Conservation (phyloP, 2,888 invertebrate genomes). For the Lysandra coridon region DNA sequence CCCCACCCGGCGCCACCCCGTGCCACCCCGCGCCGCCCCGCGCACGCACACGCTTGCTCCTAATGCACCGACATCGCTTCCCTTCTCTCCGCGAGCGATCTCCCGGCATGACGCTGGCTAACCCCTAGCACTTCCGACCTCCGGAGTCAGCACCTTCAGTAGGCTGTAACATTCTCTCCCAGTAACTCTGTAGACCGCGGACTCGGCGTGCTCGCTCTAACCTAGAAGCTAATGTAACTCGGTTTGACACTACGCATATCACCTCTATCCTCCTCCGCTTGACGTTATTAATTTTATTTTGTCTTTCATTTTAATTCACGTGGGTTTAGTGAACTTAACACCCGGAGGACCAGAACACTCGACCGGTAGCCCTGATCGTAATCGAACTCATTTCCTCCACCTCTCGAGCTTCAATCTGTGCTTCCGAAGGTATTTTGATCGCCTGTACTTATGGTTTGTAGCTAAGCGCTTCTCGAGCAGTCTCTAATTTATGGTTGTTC, state of each 20-base stretch:
- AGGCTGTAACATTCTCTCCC: conserved; percentile 34
- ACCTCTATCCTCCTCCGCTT: conserved; percentile 50
- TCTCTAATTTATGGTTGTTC: conserved; percentile 10
- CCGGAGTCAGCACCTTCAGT: conserved; percentile 26
- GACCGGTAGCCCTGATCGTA: conserved; percentile 1
- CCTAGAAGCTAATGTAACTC: conserved; percentile 38
- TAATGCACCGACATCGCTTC: conserved; percentile 39
- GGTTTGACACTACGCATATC: conserved; percentile 52
- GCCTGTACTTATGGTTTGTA: conserved; percentile 16
- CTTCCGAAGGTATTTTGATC: conserved; percentile 18
- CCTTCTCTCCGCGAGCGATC: conserved; percentile 37
- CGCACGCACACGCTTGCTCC: conserved; percentile 31
- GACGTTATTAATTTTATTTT: conserved; percentile 34
- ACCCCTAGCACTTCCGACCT: conserved; percentile 41
- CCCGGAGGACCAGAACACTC: not conserved
- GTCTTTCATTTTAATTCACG: conserved; percentile 37
- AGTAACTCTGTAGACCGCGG: conserved; percentile 36
- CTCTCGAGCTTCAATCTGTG: conserved; percentile 18
- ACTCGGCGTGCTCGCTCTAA: conserved; percentile 45
- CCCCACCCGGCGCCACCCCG: conserved; percentile 31
- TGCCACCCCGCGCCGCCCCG: conserved; percentile 28
- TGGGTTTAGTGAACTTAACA: conserved; percentile 30
- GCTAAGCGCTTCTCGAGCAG: conserved; percentile 19
- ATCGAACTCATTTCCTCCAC: not conserved
- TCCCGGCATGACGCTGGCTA: conserved; percentile 52